Percentiles rank a stretch among this genome's conserved stretches.
Conservation (phyloP, 1,140 invertebrate genomes). For the Hyles vespertilio region DNA sequence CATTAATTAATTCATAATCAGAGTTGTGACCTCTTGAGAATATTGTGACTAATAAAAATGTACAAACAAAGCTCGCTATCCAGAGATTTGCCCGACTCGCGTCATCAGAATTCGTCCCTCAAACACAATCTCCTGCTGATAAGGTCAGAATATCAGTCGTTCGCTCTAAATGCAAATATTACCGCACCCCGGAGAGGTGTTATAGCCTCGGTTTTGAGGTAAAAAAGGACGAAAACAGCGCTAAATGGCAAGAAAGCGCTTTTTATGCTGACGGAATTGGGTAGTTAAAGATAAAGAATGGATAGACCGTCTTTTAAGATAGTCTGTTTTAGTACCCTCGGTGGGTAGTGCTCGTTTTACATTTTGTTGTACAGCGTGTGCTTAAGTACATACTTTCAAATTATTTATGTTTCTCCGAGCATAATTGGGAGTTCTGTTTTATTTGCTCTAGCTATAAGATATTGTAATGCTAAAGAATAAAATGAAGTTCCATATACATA, state of each 20-base stretch:
- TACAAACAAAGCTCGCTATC: conserved; percentile 5
- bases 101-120: conserved; percentile 51
- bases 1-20: too few relatives aligned
- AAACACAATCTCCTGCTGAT: conserved; percentile 65
- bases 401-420: not conserved
- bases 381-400: not conserved
- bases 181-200: conserved; percentile 67
- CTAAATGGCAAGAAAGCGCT: conserved; percentile 65
- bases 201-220: conserved; percentile 65
- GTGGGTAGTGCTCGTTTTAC: conserved; percentile 17
- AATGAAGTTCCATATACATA: too few relatives aligned
- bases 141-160: conserved; percentile 71
- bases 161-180: conserved; percentile 73
- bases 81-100: conserved; percentile 27
- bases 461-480: too few relatives aligned
- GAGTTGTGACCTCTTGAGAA: too few relatives aligned
- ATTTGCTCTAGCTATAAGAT: too few relatives aligned
- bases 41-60: not conserved
- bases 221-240: conserved; percentile 66
- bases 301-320: conserved; percentile 38
- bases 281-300: conserved; percentile 64
- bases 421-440: not conserved
- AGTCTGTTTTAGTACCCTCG: conserved; percentile 24
- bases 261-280: conserved; percentile 64
- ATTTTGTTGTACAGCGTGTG: conserved; percentile 7